These are phyloP conservation scores for Microplitis manilae DNA, from an alignment of 2,888 invertebrate species.

Conservation along the genomic window DNA sequence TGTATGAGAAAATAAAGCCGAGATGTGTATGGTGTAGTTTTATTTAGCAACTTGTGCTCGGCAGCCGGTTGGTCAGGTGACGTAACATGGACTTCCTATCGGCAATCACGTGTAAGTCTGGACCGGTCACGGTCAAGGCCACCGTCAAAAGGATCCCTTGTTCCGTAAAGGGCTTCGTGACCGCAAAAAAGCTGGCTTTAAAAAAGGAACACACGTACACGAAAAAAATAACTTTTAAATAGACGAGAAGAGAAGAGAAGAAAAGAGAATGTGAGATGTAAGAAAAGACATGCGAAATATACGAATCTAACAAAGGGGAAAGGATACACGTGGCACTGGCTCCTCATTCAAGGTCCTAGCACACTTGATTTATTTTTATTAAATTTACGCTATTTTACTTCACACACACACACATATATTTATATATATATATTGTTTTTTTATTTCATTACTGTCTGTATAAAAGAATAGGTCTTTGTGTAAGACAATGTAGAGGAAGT, in stretches of 20 bases:
- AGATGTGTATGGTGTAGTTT: background rate
- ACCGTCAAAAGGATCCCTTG: conserved; percentile 46
- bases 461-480: conserved; percentile 1
- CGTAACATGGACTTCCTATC: conserved; percentile 49
- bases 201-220: background rate
- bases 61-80: conserved; percentile 38
- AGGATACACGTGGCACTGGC: conserved; percentile 18
- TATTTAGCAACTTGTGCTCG: conserved; percentile 9
- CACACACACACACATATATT: background rate
- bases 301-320: conserved; percentile 21
- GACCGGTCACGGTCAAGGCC: conserved; percentile 53
- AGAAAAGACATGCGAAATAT: conserved; percentile 14
- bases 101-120: conserved; percentile 49
- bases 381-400: background rate
- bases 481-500: background rate
- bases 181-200: conserved; percentile 15
- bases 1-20: background rate
- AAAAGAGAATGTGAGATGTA: conserved; percentile 10
- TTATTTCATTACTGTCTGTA: background rate
- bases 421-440: conserved; percentile 11
- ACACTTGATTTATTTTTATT: conserved; percentile 18
- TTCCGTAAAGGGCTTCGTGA: conserved; percentile 43
- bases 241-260: conserved; percentile 8
- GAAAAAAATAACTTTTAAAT: background rate
- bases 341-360: conserved; percentile 28